Base-by-base conservation (phyloP, 1,140 invertebrate species). In the Trinorchestia longiramus region DNA sequence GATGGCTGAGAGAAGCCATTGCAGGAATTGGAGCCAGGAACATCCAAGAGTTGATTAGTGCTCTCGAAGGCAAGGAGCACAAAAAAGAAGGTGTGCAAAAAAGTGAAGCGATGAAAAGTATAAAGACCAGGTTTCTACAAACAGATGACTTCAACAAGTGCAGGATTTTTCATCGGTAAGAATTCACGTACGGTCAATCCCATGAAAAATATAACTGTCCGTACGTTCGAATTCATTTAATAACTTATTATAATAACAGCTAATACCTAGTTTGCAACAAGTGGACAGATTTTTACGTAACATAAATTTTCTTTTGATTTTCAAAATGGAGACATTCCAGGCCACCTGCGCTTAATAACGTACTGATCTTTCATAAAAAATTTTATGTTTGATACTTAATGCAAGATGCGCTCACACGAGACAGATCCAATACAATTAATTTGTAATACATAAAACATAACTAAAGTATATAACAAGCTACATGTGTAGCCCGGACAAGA, bases 11-110 rank as follows among this genome's bases (percentile, higher is more conserved):
- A 40, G 43, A 47, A 47, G 47, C 92, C 92, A 47, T 94, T 47
- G 47, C 43, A 94, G 92, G 43, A 45, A 94, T 94, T 94, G 92
- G 44, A 45, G 44, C 92, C 40, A 47, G 92, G 43, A 44, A 94
- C 92, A 94, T 44, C 43, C 42, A 96, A 94, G 47, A 41, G 11
- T 43, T 90, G 88, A 41, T 42, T 43, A 43, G 43, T 90, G 88
- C 4, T 43, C 88, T 43, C 88, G n/a, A 41, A 90, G 28, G 43
- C 42, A 90, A 4, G 28, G 43, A 90, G n/a, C 88, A 90, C 88
- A 36, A 43, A 8, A 90, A 90, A 90, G 3, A n/a, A 4, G 15
- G 62, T 15, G 28, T 19, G 62, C 8, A 77, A 77, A 28, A 77
- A 77, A 77, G 62, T 15, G 28, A 1, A 77, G 62, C 11, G 47